phyloP scores from a whole-genome alignment of 2,888 invertebrate species.

The Tortrix viridana region DNA sequence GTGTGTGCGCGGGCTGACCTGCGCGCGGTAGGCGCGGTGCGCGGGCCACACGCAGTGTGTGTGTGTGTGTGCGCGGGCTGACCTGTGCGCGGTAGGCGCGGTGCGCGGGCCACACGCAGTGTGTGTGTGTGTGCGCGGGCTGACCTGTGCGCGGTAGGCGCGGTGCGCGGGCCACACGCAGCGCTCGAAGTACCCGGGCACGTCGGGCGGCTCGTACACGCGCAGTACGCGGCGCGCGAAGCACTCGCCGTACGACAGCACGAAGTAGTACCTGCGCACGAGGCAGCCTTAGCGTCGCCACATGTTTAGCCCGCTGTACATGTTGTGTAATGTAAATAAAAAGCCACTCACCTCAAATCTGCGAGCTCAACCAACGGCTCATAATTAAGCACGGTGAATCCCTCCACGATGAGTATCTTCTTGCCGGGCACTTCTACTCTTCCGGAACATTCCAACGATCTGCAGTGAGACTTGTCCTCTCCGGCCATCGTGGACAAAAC shows the following conservation, averaged over 20 bases:
- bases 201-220: constrained; percentile 94
- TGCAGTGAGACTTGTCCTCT: constrained; percentile 44
- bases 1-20: no score
- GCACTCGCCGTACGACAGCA: constrained; percentile 88
- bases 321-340: background rate
- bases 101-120: no score
- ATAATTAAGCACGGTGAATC: constrained; percentile 90
- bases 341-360: constrained; percentile 78
- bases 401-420: constrained; percentile 88
- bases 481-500: constrained; percentile 69
- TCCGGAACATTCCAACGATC: constrained; percentile 31
- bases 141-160: constrained; percentile 62
- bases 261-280: constrained; percentile 86
- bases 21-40: no score
- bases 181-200: constrained; percentile 93
- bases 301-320: background rate
- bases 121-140: background rate
- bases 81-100: no score
- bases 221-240: constrained; percentile 81
- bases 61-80: no score
- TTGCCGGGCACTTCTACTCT: constrained; percentile 49
- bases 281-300: background rate
- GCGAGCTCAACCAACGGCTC: constrained; percentile 87
- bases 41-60: no score
- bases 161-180: constrained; percentile 97